These are phyloP conservation scores for Agrochola macilenta DNA, from an alignment of 2,888 invertebrate species.

Conservation along the genomic window DNA sequence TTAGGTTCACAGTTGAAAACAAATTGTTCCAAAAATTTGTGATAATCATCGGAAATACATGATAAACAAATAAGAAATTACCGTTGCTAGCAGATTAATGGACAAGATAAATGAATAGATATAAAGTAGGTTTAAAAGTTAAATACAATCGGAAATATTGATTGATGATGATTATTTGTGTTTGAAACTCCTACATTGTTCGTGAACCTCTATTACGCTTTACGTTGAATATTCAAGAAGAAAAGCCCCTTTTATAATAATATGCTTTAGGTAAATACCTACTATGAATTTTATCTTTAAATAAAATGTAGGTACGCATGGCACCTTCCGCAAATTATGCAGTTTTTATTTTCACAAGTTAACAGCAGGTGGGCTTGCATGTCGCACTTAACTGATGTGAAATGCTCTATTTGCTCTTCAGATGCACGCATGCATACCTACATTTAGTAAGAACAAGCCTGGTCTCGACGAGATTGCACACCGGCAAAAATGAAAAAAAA, in stretches of 20 bases:
- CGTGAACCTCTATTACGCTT: not conserved
- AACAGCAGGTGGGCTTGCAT: no score
- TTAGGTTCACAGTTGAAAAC: not conserved
- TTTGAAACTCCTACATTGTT: constrained; percentile 24
- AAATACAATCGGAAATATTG: constrained; percentile 33
- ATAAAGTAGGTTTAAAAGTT: constrained; percentile 16
- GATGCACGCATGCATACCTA: no score
- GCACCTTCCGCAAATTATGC: no score
- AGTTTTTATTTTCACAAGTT: no score
- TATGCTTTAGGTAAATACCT: not conserved
- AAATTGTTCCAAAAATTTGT: not conserved
- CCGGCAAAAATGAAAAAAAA: no score
- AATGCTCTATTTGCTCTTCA: no score
- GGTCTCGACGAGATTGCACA: no score
- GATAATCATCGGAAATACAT: not conserved
- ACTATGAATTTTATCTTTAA: not conserved
- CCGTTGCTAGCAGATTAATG: no score
- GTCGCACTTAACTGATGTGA: no score
- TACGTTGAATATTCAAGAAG: not conserved
- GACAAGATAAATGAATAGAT: constrained; percentile 19
- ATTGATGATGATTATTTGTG: constrained; percentile 31
- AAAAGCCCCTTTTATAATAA: not conserved
- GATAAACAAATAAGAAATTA: no score
- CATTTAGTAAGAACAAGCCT: no score
- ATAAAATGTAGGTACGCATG: not conserved